phyloP scores from a whole-genome alignment of 2,113 vertebrate genomes.

The Osmerus mordax region DNA sequence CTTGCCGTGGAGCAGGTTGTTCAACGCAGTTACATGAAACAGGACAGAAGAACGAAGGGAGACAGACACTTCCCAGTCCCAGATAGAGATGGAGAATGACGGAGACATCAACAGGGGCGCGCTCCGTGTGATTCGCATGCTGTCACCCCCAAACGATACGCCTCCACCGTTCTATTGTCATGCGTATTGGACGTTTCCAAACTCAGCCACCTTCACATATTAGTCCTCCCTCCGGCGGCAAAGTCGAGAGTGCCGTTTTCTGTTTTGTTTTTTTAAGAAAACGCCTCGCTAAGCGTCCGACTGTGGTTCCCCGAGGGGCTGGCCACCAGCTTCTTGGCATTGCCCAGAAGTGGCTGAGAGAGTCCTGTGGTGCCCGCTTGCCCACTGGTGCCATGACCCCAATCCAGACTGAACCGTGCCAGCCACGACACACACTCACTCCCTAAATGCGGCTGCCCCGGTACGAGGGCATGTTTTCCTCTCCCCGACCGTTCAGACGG shows the following conservation, averaged over 20 bases:
- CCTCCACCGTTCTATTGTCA: slow-evolving; percentile 52
- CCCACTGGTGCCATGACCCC: slow-evolving; percentile 34
- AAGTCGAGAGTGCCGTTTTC: too few relatives aligned
- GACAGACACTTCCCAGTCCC: not conserved
- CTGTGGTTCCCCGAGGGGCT: slow-evolving; percentile 54
- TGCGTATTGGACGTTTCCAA: slow-evolving; percentile 47
- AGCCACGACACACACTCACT: slow-evolving; percentile 18
- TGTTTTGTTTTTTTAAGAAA: too few relatives aligned
- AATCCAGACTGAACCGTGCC: slow-evolving; percentile 32
- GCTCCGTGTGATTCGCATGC: slow-evolving; percentile 44
- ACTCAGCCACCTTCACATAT: slow-evolving; percentile 44
- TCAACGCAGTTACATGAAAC: too few relatives aligned
- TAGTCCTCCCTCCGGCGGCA: slow-evolving; percentile 16
- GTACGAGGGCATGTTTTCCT: slow-evolving; percentile 35
- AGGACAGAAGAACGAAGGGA: too few relatives aligned
- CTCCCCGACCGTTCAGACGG: not conserved
- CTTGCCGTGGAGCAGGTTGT: too few relatives aligned
- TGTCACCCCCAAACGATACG: slow-evolving; percentile 44
- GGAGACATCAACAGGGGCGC: slow-evolving; percentile 36
- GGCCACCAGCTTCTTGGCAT: slow-evolving; percentile 32
- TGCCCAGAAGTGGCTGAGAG: slow-evolving; percentile 49
- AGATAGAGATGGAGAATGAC: slow-evolving; percentile 35
- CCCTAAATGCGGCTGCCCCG: slow-evolving; percentile 34
- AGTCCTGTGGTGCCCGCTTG: slow-evolving; percentile 42
- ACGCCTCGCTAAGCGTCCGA: slow-evolving; percentile 46